A percentile compares a stretch with the other conserved stretches of the same genome.
Evolutionary conservation across 2,113 vertebrate genomes (phyloP).

Genomic region (Malurus alboscapulatus): DNA sequence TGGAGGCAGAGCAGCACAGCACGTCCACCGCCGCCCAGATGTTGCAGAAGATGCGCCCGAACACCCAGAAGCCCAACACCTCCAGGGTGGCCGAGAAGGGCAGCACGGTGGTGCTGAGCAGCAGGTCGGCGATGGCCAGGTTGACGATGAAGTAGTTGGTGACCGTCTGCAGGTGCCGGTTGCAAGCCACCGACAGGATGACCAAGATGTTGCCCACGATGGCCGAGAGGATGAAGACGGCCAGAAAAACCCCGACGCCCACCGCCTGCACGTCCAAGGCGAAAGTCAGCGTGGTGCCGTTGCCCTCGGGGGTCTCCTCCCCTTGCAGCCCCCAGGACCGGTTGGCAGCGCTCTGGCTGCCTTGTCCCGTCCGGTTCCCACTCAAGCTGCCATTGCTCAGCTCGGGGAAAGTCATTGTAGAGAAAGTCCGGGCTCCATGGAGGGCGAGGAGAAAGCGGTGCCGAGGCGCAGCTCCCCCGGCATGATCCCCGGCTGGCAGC

Average conservation of each 20-base stretch:
- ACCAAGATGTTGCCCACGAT: slow-evolving; percentile 96
- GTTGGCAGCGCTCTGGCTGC: slow-evolving; percentile 61
- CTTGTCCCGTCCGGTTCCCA: slow-evolving; percentile 74
- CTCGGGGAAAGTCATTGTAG: slow-evolving; percentile 87
- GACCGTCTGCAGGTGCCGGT: slow-evolving; percentile 92
- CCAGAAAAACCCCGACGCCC: slow-evolving; percentile 86
- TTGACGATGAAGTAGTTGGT: slow-evolving; percentile 99
- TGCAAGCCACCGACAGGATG: slow-evolving; percentile 94
- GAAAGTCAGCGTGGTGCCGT: slow-evolving; percentile 69
- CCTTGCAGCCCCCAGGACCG: slow-evolving; percentile 67
- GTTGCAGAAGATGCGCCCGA: slow-evolving; percentile 95
- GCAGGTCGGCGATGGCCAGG: slow-evolving; percentile 92
- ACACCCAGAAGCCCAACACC: slow-evolving; percentile 94
- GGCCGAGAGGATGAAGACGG: slow-evolving; percentile 87
- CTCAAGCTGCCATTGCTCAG: slow-evolving; percentile 83
- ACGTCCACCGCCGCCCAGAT: slow-evolving; percentile 98
- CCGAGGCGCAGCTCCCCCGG: neutral
- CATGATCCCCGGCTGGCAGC: slow-evolving; percentile 11
- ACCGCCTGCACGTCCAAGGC: slow-evolving; percentile 82
- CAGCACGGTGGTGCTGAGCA: slow-evolving; percentile 90
- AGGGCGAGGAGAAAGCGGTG: slow-evolving; percentile 38
- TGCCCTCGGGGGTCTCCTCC: slow-evolving; percentile 68
- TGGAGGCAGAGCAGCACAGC: slow-evolving; percentile 96
- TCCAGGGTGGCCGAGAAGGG: slow-evolving; percentile 96
- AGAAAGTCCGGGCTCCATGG: slow-evolving; percentile 68